Evolutionary conservation across 2,797 vertebrate genomes (phyloP).

Genomic region (Poecilia wingei): DNA sequence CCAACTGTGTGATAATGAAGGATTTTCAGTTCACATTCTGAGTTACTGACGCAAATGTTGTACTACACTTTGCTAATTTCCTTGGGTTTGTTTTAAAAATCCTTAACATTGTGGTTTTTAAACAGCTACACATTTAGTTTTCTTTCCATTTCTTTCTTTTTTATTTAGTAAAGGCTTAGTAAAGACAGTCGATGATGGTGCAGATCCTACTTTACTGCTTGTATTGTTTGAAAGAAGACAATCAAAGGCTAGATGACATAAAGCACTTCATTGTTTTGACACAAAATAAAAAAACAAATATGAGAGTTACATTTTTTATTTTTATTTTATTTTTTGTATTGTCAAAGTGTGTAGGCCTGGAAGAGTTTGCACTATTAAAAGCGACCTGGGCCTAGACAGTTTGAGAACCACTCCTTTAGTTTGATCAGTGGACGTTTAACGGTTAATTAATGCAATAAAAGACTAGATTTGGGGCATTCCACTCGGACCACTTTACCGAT

Average conservation of each 20-base stretch:
- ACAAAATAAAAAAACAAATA: neutral
- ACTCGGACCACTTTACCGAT: slow-evolving; percentile 53
- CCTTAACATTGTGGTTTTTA: neutral
- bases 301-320: too few relatives aligned
- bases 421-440: slow-evolving; percentile 47
- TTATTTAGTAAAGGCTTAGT: neutral
- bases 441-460: slow-evolving; percentile 44
- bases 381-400: neutral
- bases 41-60: neutral
- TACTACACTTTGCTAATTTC: neutral
- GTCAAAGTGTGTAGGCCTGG: neutral
- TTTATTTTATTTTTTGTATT: neutral
- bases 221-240: neutral
- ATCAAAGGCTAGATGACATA: neutral
- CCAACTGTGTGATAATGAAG: neutral
- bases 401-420: slow-evolving; percentile 20
- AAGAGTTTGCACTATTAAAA: neutral
- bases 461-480: slow-evolving; percentile 36
- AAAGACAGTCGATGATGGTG: neutral
- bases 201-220: neutral
- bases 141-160: neutral
- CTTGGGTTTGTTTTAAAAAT: neutral
- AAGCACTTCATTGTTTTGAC: neutral
- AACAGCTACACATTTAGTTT: neutral
- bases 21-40: neutral